A percentile compares a stretch with the other conserved stretches of the same genome.
These are phyloP conservation scores for Azemiops feae DNA, from an alignment of 2,113 vertebrate species.

Conservation along the genomic window DNA sequence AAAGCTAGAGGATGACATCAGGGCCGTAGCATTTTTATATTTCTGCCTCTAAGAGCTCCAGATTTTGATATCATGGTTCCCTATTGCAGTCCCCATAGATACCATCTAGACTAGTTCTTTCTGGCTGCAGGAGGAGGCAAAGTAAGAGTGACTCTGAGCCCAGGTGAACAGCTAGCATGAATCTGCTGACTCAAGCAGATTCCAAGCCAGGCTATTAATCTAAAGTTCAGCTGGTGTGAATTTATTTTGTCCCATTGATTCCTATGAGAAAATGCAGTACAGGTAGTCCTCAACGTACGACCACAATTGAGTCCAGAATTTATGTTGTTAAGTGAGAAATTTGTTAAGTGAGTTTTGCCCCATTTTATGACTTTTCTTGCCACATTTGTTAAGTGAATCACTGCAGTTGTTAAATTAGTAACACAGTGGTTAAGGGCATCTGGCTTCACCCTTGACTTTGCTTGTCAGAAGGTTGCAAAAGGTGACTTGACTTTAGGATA, in stretches of 20 bases:
- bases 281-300: no score
- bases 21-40: not conserved
- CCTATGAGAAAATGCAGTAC: not conserved
- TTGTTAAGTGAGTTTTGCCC: no score
- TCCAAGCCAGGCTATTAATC: not conserved
- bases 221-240: not conserved
- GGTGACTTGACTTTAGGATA: no score
- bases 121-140: not conserved
- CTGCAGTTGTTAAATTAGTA: no score
- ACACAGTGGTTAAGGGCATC: no score
- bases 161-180: not conserved
- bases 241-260: not conserved
- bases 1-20: not conserved
- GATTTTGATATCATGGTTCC: not conserved
- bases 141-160: not conserved
- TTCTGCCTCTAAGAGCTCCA: not conserved
- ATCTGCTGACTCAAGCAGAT: not conserved
- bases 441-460: no score
- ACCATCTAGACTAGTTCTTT: not conserved
- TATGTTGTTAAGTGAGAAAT: no score
- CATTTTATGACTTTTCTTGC: no score
- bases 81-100: not conserved
- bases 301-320: no score
- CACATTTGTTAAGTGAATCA: no score
- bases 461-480: no score